Conservation (phyloP, 2,113 vertebrate species). For the Centropus unirufus region DNA sequence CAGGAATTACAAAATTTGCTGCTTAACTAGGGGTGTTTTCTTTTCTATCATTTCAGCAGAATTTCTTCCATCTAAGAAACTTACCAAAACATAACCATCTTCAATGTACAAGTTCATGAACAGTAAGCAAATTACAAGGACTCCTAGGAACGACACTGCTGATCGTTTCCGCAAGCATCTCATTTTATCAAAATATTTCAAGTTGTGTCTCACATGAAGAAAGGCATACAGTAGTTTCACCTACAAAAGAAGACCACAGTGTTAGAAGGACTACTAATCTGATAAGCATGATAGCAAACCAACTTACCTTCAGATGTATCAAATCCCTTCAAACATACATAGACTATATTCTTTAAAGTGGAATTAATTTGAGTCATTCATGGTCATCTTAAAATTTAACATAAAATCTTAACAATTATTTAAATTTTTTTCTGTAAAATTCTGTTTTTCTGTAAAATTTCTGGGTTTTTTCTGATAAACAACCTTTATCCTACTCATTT, state of each 20-base stretch:
- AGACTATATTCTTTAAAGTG: neutral
- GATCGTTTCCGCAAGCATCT: constrained; percentile 96
- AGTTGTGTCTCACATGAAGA: constrained; percentile 81
- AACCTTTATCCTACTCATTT: neutral
- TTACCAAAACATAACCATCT: constrained; percentile 95
- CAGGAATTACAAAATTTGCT: neutral
- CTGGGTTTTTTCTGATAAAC: neutral
- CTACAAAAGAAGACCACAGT: constrained; percentile 49
- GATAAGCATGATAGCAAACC: neutral
- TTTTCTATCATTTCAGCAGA: neutral
- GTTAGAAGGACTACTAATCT: constrained; percentile 4
- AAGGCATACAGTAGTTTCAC: constrained; percentile 51
- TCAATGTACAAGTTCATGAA: constrained; percentile 98
- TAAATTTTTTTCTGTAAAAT: neutral
- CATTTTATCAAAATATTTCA: constrained; percentile 95
- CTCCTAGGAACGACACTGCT: constrained; percentile 91
- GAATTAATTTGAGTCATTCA: neutral
- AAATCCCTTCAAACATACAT: neutral
- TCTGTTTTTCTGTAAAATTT: too few relatives aligned
- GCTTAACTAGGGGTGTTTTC: neutral
- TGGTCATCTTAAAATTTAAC: neutral
- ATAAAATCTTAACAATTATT: neutral
- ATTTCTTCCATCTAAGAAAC: constrained; percentile 40
- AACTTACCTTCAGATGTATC: neutral
- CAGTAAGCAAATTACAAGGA: constrained; percentile 92